These are phyloP conservation scores for Centropyge bicolor DNA, from an alignment of 2,797 vertebrate genomes.

Conservation along the genomic window DNA sequence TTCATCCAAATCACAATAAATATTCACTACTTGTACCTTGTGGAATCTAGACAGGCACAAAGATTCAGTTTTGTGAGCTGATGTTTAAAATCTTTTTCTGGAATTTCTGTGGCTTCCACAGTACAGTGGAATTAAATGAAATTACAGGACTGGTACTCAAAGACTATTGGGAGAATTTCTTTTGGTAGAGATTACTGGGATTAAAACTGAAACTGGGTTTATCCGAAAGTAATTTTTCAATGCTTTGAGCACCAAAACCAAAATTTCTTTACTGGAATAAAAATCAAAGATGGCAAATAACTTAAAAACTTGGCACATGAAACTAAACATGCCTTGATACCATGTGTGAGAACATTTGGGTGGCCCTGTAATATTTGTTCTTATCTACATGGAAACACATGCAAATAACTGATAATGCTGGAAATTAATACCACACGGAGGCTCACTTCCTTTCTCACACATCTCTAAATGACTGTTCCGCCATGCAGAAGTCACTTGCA, in stretches of 20 bases:
- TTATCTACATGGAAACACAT: background rate
- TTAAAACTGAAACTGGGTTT: background rate
- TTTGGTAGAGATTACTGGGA: background rate
- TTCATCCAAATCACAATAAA: conserved; percentile 1
- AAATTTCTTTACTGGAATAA: background rate
- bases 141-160: background rate
- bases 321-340: background rate
- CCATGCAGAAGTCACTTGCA: background rate
- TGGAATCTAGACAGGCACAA: background rate
- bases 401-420: background rate
- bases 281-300: background rate
- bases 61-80: background rate
- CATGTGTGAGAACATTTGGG: background rate
- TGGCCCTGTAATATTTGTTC: background rate
- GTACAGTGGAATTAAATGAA: background rate
- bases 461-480: conserved; percentile 4
- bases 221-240: background rate
- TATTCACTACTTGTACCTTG: background rate
- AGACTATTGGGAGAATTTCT: background rate
- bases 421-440: conserved; percentile 12
- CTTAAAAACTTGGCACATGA: background rate
- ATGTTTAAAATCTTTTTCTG: conserved; percentile 13
- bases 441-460: conserved; percentile 26
- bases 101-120: background rate
- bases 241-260: background rate